Evolutionary conservation across 1,140 invertebrate genomes (phyloP).

Genomic region (Papilio aristodemus): DNA sequence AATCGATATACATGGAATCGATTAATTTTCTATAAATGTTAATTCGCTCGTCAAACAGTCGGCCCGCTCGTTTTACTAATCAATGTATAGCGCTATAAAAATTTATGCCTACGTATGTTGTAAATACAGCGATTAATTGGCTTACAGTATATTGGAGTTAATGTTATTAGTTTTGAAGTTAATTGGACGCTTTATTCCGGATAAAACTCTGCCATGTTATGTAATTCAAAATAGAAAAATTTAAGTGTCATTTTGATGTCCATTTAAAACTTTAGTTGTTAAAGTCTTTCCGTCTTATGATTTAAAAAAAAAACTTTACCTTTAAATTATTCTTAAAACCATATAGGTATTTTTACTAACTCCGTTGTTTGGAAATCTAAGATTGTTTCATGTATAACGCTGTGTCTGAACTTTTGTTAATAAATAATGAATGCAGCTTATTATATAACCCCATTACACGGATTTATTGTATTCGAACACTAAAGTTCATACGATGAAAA

Average conservation of each 20-base stretch:
- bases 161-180: constrained; percentile 62
- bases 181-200: constrained; percentile 45
- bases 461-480: too few species aligned
- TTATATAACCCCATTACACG: too few species aligned
- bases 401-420: too few species aligned
- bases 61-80: constrained; percentile 67
- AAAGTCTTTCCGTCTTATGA: background rate
- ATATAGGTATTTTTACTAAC: too few species aligned
- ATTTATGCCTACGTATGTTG: constrained; percentile 52
- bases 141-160: constrained; percentile 45
- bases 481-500: too few species aligned
- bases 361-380: too few species aligned
- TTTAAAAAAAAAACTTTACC: background rate
- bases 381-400: too few species aligned
- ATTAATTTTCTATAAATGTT: constrained; percentile 71
- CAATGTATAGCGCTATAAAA: constrained; percentile 67
- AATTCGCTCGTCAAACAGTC: constrained; percentile 69
- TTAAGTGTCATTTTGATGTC: background rate
- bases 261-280: background rate
- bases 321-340: too few species aligned
- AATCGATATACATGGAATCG: constrained; percentile 61
- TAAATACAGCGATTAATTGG: constrained; percentile 65
- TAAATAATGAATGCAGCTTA: too few species aligned
- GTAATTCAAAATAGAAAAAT: background rate
- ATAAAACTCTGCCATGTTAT: background rate